Percentiles rank a stretch among this genome's conserved stretches.
These are phyloP conservation scores for Sphaerophoria taeniata DNA, from an alignment of 2,888 invertebrate species.

Conservation along the genomic window DNA sequence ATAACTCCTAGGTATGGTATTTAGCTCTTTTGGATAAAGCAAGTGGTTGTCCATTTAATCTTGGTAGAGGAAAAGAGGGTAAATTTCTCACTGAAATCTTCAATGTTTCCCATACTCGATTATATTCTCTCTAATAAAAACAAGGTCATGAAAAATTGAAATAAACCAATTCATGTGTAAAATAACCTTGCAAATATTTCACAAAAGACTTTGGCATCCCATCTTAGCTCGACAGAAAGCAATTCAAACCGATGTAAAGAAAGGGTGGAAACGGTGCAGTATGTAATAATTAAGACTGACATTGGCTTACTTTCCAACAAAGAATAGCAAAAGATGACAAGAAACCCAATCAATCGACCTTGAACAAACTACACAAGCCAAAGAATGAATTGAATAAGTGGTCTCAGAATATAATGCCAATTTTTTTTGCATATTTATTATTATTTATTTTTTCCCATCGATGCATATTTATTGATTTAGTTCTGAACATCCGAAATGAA, in stretches of 20 bases:
- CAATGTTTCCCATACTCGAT: no score
- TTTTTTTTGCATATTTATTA: conserved; percentile 4
- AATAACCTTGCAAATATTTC: no score
- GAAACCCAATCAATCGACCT: conserved; percentile 50
- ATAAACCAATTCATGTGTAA: no score
- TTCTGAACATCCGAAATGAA: background rate
- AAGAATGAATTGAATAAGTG: conserved; percentile 29
- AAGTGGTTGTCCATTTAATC: no score
- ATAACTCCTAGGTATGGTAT: no score
- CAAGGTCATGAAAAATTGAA: no score
- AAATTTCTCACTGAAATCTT: no score
- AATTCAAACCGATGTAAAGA: background rate
- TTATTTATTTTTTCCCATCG: background rate
- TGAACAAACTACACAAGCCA: conserved; percentile 20
- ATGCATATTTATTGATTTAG: background rate
- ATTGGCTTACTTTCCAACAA: conserved; percentile 26
- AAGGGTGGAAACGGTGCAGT: conserved; percentile 9
- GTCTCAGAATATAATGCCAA: conserved; percentile 22
- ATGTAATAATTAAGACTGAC: conserved; percentile 13
- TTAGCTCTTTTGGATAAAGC: no score
- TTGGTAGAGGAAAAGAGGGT: no score
- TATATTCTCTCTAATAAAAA: no score
- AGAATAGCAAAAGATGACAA: conserved; percentile 16
- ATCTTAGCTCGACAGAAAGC: conserved; percentile 9
- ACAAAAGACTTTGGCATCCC: background rate